Evolutionary conservation across 2,888 invertebrate genomes (phyloP), one percentile per base, ranked within the genome.

Genomic region (Papilio elwesi): DNA sequence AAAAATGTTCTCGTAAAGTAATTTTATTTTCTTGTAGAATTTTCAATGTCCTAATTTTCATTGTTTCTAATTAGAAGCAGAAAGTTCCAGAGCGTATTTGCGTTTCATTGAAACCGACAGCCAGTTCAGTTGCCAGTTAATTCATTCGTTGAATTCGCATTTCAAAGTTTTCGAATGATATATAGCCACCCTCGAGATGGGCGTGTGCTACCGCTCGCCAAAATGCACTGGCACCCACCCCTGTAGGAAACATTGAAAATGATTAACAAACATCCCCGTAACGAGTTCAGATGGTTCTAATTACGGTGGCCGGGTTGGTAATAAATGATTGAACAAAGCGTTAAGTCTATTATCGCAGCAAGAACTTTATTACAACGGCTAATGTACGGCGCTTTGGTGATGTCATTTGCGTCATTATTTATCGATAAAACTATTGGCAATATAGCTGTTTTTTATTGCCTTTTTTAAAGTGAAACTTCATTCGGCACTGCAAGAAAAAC

Each of bases 261-360:
- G 80, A 76, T 80, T 81, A 82, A 82, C 76, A 81, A 80, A 80
- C 83, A 86, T 83, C 81, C 82, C 75, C 82, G 76, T 82, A 82
- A 84, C 80, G 79, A 84, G 85, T 81, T 83, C 79, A 73, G 81
- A 85, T 81, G 81, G 87, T 74, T 86, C 88, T 84, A 78, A 84
- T 84, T 88, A 85, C 76, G 77, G 81, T 88, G 89, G 90, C 80
- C 81, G 83, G 82, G 78, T 79, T 81, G 78, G 76, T 90, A 90
- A 92, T 93, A 88, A 93, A 92, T 93, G 90, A 93, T 92, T 91
- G 91, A 92, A 89, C 90, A 90, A 87, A 87, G 87, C 88, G 91
- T 87, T 92, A 92, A 92, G 91, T 92, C 89, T 91, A 92, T 92
- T 91, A 92, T 89, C 88, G 89, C 82, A 85, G 88, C 87, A 87